Evolutionary conservation across 2,797 vertebrate species (phyloP).

Genomic region (Ficedula albicollis): DNA sequence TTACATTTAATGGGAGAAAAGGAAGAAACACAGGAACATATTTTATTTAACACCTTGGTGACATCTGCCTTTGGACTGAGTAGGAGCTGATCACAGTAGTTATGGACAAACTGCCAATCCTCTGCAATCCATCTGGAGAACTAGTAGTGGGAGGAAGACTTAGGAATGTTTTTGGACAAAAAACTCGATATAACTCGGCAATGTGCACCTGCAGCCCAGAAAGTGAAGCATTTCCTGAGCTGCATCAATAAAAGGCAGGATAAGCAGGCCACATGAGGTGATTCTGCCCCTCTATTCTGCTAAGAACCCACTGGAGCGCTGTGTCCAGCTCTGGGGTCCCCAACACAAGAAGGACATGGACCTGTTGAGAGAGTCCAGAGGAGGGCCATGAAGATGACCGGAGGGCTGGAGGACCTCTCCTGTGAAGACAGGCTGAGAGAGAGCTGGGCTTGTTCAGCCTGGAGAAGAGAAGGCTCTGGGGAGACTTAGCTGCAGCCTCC

Average conservation of each 20-base stretch:
- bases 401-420: not conserved
- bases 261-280: not conserved
- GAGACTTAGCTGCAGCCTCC: too few relatives aligned
- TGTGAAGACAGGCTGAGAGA: not conserved
- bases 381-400: not conserved
- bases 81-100: not conserved
- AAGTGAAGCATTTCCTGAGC: not conserved
- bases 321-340: not conserved
- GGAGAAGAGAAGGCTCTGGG: not conserved
- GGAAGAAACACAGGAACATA: not conserved
- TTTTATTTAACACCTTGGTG: not conserved
- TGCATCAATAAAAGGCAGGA: not conserved
- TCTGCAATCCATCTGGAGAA: not conserved
- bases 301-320: not conserved
- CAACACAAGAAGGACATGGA: not conserved
- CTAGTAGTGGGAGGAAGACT: not conserved
- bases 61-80: not conserved
- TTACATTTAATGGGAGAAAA: not conserved
- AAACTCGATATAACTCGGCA: not conserved
- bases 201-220: not conserved
- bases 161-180: not conserved
- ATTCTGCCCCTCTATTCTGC: not conserved
- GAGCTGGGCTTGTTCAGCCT: too few relatives aligned
- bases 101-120: not conserved
- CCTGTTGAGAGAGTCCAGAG: not conserved